Base-by-base conservation (phyloP, 2,888 invertebrate genomes). In the Acanthosoma haemorrhoidale region DNA sequence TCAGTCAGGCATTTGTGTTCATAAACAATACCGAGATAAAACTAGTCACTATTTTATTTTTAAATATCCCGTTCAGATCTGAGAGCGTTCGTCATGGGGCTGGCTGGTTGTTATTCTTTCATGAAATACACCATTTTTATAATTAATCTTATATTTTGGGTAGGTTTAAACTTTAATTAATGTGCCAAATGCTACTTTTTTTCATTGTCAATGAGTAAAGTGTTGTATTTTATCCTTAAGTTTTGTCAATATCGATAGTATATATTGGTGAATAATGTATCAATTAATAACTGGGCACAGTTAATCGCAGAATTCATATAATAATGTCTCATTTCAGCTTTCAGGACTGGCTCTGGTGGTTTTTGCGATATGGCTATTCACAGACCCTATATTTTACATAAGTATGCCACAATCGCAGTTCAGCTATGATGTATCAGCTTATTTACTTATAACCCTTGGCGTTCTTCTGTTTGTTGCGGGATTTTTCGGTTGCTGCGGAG, bases 401-500 rank as follows among this genome's bases (percentile, higher is more conserved):
- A 86, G 88, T 39, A 84, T 88, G 80, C 84, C 87, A 41, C 87
- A 87, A 75, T 84, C 86, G 76, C 82, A 85, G 74, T 82, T 82
- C 70, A 84, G 85, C 77, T 87, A 86, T 77, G 84, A 87, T 77
- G 86, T 87, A 58, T 89, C 88, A 13, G 84, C 89, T 18, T 89
- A 89, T 77, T 84, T 92, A 68, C 83, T 92, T 72, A 82, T 93
- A 72, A 85, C 84, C 29, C 86, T 88, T 69, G 92, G 92, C 5
- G 80, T 86, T 39, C 80, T 91, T 64, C 86, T 92, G 79, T 84
- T 90, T 71, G 79, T 91, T 43, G 87, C 91, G 29, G 89, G 91
- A 15, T 88, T 91, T 79, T 83, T 93, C 58, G 94, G 93, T 69
- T 93, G 92, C 78, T 90, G 89, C 77, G 93, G 93, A 36, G 90